A percentile compares a stretch with the other conserved stretches of the same genome.
Evolutionary conservation across 2,797 vertebrate species (phyloP).

Genomic region (Sorex maritimensis): DNA sequence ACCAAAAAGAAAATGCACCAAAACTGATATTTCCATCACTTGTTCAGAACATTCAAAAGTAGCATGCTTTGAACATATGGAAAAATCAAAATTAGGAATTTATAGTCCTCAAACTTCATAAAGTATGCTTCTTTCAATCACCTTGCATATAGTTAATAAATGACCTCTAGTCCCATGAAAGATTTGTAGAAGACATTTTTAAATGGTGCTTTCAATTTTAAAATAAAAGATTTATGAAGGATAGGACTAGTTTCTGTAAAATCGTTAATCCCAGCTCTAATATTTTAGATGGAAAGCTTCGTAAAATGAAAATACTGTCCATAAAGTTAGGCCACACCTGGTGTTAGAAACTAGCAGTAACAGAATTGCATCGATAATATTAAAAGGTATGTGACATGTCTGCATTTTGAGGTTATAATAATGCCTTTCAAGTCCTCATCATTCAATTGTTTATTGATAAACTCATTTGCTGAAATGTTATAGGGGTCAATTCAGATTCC

Average conservation of each 20-base stretch:
- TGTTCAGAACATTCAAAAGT: conserved; percentile 72
- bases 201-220: conserved; percentile 82
- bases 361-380: conserved; percentile 56
- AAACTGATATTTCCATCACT: conserved; percentile 51
- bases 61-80: conserved; percentile 71
- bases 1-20: conserved; percentile 37
- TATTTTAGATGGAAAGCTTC: conserved; percentile 79
- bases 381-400: conserved; percentile 37
- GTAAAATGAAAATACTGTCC: conserved; percentile 79
- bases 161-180: conserved; percentile 71
- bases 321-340: conserved; percentile 73
- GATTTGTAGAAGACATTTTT: conserved; percentile 81
- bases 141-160: conserved; percentile 69
- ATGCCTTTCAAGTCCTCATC: background rate
- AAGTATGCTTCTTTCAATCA: conserved; percentile 67
- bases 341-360: conserved; percentile 70
- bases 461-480: conserved; percentile 21
- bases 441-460: conserved; percentile 17
- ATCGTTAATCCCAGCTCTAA: conserved; percentile 76
- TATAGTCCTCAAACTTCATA: conserved; percentile 82
- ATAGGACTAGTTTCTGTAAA: conserved; percentile 79
- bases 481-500: background rate
- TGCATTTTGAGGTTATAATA: conserved; percentile 47
- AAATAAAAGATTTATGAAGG: conserved; percentile 81
- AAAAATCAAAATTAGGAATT: conserved; percentile 82